Evolutionary conservation across 2,797 vertebrate species (phyloP).

Genomic region (Acropternis orthonyx): DNA sequence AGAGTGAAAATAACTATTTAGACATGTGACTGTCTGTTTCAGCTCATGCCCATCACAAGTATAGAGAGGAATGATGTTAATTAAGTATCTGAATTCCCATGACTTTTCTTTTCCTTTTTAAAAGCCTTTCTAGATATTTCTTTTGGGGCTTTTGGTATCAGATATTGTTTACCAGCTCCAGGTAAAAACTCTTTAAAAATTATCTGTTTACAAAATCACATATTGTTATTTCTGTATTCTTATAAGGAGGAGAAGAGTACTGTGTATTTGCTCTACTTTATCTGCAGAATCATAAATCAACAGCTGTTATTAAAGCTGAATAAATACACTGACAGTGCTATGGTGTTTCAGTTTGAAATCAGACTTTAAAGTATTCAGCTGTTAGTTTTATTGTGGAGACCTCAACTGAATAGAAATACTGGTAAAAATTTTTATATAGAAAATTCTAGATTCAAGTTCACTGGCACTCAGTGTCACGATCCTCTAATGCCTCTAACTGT

Average conservation of each 20-base stretch:
- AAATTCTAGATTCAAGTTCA: not conserved
- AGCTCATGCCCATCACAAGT: not conserved
- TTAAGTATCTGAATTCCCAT: not conserved
- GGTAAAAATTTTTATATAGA: not conserved
- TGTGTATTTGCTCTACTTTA: not conserved
- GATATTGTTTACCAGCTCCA: not conserved
- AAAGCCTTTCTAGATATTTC: not conserved
- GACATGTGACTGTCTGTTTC: not conserved
- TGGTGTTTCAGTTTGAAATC: not conserved
- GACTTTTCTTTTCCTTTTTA: not conserved
- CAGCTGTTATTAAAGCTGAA: not conserved
- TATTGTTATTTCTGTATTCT: not conserved
- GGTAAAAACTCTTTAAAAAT: not conserved
- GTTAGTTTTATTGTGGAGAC: not conserved
- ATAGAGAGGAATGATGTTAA: not conserved
- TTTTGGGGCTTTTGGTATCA: not conserved
- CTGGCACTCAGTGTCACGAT: not conserved
- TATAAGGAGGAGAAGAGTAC: not conserved
- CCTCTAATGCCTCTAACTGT: not conserved
- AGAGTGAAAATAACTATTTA: not conserved
- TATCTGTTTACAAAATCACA: not conserved
- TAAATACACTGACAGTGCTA: not conserved
- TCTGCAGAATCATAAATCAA: not conserved
- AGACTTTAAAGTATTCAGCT: not conserved
- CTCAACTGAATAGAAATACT: not conserved